phyloP scores from a whole-genome alignment of 2,888 invertebrate species.

The Clivina fossor region DNA sequence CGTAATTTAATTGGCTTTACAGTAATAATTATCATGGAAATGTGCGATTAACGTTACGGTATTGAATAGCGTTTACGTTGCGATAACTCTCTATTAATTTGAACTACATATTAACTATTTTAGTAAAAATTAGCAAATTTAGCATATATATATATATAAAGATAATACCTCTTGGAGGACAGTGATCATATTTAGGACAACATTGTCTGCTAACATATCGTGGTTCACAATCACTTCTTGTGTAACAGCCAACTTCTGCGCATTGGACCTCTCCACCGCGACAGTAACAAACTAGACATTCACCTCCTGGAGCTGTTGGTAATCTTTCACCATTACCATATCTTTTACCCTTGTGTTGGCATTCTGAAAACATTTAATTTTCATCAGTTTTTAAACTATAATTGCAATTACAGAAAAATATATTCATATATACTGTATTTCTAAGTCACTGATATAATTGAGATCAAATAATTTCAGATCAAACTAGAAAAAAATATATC shows the following conservation, averaged over 20 bases:
- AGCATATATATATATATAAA: too few species aligned
- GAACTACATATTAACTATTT: too few species aligned
- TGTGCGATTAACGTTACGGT: too few species aligned
- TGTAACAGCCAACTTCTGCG: constrained; percentile 74
- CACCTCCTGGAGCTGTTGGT: constrained; percentile 66
- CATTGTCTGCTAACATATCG: constrained; percentile 72
- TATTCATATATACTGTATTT: too few species aligned
- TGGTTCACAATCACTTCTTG: constrained; percentile 74
- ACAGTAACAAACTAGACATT: constrained; percentile 80
- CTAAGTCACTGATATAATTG: too few species aligned
- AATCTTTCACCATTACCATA: constrained; percentile 78
- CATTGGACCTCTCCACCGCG: constrained; percentile 79
- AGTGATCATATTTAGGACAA: constrained; percentile 81
- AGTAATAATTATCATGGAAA: too few species aligned
- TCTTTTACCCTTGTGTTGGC: constrained; percentile 71
- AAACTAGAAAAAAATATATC: too few species aligned
- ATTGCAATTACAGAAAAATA: constrained; percentile 2
- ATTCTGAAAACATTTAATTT: constrained; percentile 60
- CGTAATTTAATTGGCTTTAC: too few species aligned
- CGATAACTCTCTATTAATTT: too few species aligned
- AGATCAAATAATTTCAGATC: too few species aligned
- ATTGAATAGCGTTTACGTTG: too few species aligned
- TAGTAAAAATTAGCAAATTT: too few species aligned
- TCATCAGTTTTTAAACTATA: not conserved
- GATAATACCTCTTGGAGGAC: constrained; percentile 71